phyloP scores from a whole-genome alignment of 2,113 vertebrate genomes.

The Cottus gobio region DNA sequence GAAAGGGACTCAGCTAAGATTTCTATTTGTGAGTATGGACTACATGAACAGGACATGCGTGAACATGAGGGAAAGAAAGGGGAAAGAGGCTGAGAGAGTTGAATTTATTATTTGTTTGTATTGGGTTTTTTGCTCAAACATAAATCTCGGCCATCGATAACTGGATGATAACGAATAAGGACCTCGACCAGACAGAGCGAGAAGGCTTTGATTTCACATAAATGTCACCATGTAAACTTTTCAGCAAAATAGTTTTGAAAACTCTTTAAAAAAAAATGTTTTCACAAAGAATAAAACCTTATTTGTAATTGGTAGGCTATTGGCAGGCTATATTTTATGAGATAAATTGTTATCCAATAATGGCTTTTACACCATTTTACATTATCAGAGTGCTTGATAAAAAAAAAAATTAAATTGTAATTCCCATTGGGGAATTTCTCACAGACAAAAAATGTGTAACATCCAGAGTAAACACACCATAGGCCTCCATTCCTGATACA shows the following conservation, averaged over 20 bases:
- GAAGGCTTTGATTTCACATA: conserved; percentile 50
- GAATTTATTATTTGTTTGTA: conserved; percentile 49
- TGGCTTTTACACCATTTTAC: background rate
- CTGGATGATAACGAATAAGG: conserved; percentile 61
- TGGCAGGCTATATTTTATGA: background rate
- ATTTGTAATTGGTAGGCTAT: background rate
- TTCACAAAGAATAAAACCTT: background rate
- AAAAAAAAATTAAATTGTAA: background rate
- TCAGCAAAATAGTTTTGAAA: conserved; percentile 19
- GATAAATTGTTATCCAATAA: background rate
- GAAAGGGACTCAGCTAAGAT: conserved; percentile 48
- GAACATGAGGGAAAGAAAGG: conserved; percentile 27
- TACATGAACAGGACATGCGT: conserved; percentile 24
- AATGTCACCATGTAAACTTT: conserved; percentile 24
- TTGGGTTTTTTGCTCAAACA: conserved; percentile 49
- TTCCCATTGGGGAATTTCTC: background rate
- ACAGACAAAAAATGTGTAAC: background rate
- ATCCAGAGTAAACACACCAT: background rate
- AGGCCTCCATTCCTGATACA: background rate
- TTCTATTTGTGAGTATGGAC: conserved; percentile 47
- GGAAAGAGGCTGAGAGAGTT: conserved; percentile 6
- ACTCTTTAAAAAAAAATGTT: background rate
- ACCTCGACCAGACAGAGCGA: conserved; percentile 44
- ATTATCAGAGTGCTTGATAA: background rate
- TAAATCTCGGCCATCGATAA: conserved; percentile 61